These are phyloP conservation scores for Hoplias malabaricus DNA, from an alignment of 2,113 vertebrate genomes.

Conservation along the genomic window DNA sequence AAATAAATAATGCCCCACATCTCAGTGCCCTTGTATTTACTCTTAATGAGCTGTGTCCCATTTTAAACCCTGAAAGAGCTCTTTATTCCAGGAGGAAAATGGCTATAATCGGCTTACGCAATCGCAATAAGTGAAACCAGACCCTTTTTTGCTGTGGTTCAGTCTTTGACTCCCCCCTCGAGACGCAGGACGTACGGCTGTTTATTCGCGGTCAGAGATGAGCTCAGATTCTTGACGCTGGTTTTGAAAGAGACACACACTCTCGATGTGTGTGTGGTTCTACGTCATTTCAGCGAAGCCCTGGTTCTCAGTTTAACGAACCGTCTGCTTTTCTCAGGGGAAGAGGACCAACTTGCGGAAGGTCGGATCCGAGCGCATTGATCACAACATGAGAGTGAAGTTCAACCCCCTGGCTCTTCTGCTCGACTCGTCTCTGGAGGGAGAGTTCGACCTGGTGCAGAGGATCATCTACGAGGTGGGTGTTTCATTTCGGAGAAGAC, in stretches of 20 bases:
- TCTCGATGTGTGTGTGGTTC: not conserved
- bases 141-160: slow-evolving; percentile 42
- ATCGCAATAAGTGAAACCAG: slow-evolving; percentile 45
- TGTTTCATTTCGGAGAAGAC: not conserved
- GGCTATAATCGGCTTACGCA: slow-evolving; percentile 59
- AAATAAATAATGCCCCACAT: slow-evolving; percentile 57
- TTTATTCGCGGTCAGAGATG: not conserved
- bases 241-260: not conserved
- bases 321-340: slow-evolving; percentile 72
- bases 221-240: not conserved
- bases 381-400: slow-evolving; percentile 92
- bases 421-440: slow-evolving; percentile 95
- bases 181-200: not conserved
- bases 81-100: slow-evolving; percentile 31
- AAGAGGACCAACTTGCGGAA: slow-evolving; percentile 97
- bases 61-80: slow-evolving; percentile 37
- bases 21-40: slow-evolving; percentile 7
- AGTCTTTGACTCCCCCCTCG: not conserved
- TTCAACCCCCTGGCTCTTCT: slow-evolving; percentile 96
- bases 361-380: slow-evolving; percentile 86
- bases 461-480: slow-evolving; percentile 96
- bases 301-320: not conserved
- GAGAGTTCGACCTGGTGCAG: slow-evolving; percentile 96
- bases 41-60: slow-evolving; percentile 2
- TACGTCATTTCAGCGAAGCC: not conserved